Evolutionary conservation across 2,888 invertebrate species (phyloP).

Genomic region (Chrysolina haemoptera): DNA sequence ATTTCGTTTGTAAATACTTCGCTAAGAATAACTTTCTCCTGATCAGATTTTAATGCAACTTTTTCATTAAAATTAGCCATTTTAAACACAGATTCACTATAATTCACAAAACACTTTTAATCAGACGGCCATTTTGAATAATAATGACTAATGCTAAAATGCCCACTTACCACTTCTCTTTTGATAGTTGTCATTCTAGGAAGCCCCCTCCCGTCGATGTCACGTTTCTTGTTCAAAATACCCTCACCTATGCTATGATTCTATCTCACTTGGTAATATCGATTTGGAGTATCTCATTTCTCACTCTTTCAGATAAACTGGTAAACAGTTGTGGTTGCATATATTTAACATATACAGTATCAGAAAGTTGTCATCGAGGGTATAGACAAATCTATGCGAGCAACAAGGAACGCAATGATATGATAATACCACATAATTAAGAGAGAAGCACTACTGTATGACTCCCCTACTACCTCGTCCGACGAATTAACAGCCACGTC

Average conservation of each 20-base stretch:
- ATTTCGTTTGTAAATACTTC: conserved; percentile 25
- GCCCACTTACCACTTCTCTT: not conserved
- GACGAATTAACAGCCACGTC: too few relatives aligned
- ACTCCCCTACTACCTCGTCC: too few relatives aligned
- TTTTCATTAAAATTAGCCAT: conserved; percentile 45
- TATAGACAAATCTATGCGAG: too few relatives aligned
- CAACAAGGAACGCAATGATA: too few relatives aligned
- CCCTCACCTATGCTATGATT: too few relatives aligned
- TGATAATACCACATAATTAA: too few relatives aligned
- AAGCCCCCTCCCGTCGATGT: not conserved
- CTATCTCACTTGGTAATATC: not conserved
- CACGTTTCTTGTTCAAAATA: not conserved
- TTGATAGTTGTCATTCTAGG: not conserved
- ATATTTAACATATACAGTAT: too few relatives aligned
- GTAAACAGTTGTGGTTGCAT: not conserved
- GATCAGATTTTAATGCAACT: conserved; percentile 26
- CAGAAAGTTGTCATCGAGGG: too few relatives aligned
- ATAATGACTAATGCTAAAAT: conserved; percentile 24
- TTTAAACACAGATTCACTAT: conserved; percentile 35
- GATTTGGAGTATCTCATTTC: not conserved
- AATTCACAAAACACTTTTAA: conserved; percentile 34
- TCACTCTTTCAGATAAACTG: too few relatives aligned
- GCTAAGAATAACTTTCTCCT: conserved; percentile 34
- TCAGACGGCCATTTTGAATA: conserved; percentile 46
- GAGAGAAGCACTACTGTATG: too few relatives aligned